phyloP scores from a whole-genome alignment of 2,113 vertebrate genomes.

The Lathamus discolor region DNA sequence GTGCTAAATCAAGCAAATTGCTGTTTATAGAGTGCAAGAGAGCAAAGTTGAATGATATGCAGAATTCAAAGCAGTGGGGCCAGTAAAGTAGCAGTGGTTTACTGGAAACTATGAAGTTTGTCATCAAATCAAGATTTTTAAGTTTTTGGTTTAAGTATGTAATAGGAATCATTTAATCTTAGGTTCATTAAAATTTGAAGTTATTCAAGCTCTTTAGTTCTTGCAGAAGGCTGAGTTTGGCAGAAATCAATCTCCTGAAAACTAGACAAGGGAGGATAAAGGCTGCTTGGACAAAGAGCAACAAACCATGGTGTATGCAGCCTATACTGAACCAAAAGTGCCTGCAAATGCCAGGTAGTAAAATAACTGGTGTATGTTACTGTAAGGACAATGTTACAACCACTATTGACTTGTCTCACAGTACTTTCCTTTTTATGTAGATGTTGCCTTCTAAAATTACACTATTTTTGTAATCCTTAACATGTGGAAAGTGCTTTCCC shows the following conservation, averaged over 20 bases:
- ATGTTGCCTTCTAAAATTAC: not conserved
- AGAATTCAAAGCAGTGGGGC: not conserved
- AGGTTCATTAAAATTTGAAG: not conserved
- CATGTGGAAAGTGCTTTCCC: not conserved
- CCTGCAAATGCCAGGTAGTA: not conserved
- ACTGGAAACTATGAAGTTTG: not conserved
- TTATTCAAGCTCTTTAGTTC: not conserved
- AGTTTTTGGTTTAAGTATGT: not conserved
- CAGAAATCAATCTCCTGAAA: not conserved
- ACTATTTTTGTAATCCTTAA: not conserved
- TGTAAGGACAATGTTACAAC: not conserved
- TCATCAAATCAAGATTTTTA: not conserved
- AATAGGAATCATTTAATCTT: not conserved
- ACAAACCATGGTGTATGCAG: fast-evolving
- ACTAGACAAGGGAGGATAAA: not conserved
- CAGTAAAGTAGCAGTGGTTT: not conserved
- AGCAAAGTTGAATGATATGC: not conserved
- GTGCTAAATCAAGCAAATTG: not conserved
- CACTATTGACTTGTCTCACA: not conserved
- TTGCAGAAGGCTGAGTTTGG: not conserved
- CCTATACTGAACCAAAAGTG: not conserved
- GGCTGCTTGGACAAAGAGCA: not conserved
- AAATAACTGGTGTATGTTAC: not conserved
- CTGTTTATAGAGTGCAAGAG: not conserved
- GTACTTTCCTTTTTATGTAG: not conserved